Conservation (phyloP, 2,888 invertebrate species). For the Synanthedon formicaeformis region DNA sequence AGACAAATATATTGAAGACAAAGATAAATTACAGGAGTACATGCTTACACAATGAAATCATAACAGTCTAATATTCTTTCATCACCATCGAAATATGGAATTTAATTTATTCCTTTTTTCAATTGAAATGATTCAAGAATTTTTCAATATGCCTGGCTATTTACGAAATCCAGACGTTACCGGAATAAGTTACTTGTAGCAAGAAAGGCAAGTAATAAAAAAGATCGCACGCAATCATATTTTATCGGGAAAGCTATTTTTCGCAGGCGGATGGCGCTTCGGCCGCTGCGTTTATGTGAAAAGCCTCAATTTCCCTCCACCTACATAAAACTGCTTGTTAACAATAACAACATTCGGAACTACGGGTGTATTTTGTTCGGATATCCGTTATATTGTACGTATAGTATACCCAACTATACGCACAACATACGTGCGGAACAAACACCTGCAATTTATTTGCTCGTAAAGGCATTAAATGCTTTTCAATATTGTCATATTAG, state of each 20-base stretch:
- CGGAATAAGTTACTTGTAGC: conserved; percentile 9
- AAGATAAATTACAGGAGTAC: no score
- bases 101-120: no score
- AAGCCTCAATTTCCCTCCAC: conserved; percentile 38
- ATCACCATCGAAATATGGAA: no score
- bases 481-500: neutral
- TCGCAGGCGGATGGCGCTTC: conserved; percentile 25
- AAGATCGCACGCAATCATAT: conserved; percentile 58
- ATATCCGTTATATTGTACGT: no score
- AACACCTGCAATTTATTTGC: no score
- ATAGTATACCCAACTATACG: no score
- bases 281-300: conserved; percentile 28
- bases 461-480: neutral
- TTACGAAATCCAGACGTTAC: conserved; percentile 18
- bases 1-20: no score
- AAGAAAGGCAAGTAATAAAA: conserved; percentile 38
- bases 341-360: conserved; percentile 26
- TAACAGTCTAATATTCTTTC: no score
- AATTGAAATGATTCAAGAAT: no score
- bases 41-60: no score
- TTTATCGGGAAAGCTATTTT: conserved; percentile 54
- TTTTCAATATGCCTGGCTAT: no score
- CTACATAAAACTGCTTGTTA: conserved; percentile 45
- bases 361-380: neutral
- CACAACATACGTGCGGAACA: no score